These are phyloP conservation scores for Arenaria interpres DNA, from an alignment of 2,113 vertebrate genomes.

Conservation along the genomic window DNA sequence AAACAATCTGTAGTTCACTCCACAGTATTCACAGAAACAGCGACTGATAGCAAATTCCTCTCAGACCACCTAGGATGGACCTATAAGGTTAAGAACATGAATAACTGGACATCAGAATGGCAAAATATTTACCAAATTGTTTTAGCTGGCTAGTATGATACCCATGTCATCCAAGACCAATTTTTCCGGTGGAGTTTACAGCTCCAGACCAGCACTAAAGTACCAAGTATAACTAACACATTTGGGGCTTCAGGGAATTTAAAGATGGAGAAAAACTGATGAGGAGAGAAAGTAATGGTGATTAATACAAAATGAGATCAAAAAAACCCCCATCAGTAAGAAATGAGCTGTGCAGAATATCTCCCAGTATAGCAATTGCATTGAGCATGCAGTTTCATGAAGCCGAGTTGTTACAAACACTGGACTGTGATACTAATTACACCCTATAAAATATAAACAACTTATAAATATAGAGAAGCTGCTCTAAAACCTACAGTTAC, in stretches of 20 bases:
- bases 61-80: neutral
- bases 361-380: constrained; percentile 2
- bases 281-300: neutral
- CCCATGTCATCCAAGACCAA: neutral
- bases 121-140: neutral
- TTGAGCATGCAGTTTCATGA: neutral
- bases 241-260: neutral
- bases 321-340: neutral
- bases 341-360: constrained; percentile 38
- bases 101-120: neutral
- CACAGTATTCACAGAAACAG: neutral
- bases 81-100: neutral
- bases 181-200: neutral
- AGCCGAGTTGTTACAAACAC: neutral
- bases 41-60: neutral
- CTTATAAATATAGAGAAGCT: neutral
- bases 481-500: neutral
- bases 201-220: neutral
- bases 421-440: neutral
- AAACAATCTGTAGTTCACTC: neutral
- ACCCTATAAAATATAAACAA: neutral
- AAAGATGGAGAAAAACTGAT: constrained; percentile 1
- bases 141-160: neutral
- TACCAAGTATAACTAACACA: neutral
- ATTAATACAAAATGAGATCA: constrained; percentile 25